Percentiles rank a stretch among this genome's conserved stretches.
These are phyloP conservation scores for Notoglanidium macrostoma DNA, from an alignment of 2,797 vertebrate species.

Conservation along the genomic window DNA sequence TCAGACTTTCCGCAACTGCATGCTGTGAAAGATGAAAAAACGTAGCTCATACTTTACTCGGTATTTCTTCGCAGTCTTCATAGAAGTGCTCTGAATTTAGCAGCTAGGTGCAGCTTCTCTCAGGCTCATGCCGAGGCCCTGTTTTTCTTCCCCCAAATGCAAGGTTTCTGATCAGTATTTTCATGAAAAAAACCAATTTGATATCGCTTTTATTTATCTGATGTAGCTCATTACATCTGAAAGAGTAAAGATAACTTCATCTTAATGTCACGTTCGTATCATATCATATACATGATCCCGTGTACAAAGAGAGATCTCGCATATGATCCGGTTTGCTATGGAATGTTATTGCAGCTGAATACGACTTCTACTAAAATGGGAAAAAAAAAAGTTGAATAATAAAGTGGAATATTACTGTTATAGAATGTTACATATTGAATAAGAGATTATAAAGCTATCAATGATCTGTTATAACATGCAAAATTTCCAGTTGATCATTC, in stretches of 20 bases:
- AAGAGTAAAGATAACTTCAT: neutral
- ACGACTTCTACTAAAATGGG: neutral
- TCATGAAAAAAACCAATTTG: slow-evolving; percentile 5
- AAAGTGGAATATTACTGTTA: neutral
- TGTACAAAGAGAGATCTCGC: neutral
- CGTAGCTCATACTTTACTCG: neutral
- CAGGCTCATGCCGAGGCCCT: slow-evolving; percentile 28
- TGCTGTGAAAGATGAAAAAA: slow-evolving; percentile 23
- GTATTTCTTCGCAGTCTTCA: slow-evolving; percentile 67
- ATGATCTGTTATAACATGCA: too few relatives aligned
- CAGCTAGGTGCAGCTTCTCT: slow-evolving; percentile 64
- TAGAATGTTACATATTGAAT: neutral
- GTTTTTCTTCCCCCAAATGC: slow-evolving; percentile 9
- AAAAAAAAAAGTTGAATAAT: neutral
- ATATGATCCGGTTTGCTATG: neutral
- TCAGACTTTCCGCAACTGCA: neutral
- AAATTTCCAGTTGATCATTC: neutral
- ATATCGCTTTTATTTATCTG: slow-evolving; percentile 20
- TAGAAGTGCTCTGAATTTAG: slow-evolving; percentile 76
- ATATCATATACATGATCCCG: neutral
- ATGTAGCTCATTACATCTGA: neutral
- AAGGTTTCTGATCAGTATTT: neutral
- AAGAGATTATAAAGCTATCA: neutral
- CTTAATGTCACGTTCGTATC: slow-evolving; percentile 1
- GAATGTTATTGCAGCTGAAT: neutral